Base-by-base conservation (phyloP, 2,797 vertebrate species). In the Rhincodon typus region DNA sequence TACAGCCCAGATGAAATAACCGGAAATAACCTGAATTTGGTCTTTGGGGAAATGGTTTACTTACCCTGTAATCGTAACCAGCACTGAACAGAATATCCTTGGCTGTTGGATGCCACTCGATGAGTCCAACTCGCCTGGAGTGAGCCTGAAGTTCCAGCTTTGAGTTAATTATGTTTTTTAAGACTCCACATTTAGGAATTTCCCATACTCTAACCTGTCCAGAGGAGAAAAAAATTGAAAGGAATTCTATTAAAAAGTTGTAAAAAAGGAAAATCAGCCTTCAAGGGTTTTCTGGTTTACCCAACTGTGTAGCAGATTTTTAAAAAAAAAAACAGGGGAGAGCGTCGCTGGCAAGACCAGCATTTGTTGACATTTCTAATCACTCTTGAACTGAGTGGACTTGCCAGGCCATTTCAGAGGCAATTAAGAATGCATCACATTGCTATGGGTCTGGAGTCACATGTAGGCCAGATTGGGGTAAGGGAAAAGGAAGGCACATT, bases 31-130 rank as follows among this genome's bases (percentile, higher is more conserved):
- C 57, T n/a, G 62, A 67, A 34, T 30, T 34, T 19, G 30, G 90
- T 67, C n/a, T 66, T 8, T 2, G 79, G 46, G n/a, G 79, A 46
- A 84, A 84, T 46, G 38, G 19, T 25, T 12, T 30, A 95, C 97
- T 96, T 96, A 99, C 99, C 98, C 99, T 98, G 97, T 99, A 99
- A 97, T 99, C 99, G 0, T 99, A 99, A 95, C 97, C 98, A 0
- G 98, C 98, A 38, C 98, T 99, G 97, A 99, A 98, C 96, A 99
- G 98, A 96, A 99, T 98, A 96, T 98, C 98, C 95, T 97, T 97
- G 0, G 98, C 98, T 0, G 98, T 99, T 13, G 98, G 99, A 96
- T 99, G 99, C 99, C 99, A 99, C 96, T 99, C 98, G 15, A 99
- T 97, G 96, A 99, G 98, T 95, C 98, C 98, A 13, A 99, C 98